These are phyloP conservation scores for Onychomys arenicola DNA, from an alignment of 2,797 vertebrate genomes.

Conservation along the genomic window DNA sequence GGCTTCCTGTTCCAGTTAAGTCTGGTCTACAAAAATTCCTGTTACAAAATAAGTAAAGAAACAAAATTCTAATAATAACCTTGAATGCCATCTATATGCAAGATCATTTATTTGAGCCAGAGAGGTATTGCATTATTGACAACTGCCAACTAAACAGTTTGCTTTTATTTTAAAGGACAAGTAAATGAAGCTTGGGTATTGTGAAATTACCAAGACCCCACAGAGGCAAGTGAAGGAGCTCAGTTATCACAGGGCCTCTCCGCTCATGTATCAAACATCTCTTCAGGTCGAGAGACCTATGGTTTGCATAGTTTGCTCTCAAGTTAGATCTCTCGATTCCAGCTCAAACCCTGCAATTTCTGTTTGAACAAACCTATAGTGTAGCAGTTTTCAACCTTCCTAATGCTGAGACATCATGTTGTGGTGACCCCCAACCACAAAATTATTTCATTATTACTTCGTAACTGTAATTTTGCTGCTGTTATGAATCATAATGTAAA, in stretches of 20 bases:
- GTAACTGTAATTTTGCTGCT: neutral
- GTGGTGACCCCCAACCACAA: neutral
- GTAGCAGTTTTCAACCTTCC: neutral
- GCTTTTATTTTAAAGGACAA: conserved; percentile 22
- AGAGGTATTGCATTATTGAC: neutral
- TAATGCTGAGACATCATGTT: neutral
- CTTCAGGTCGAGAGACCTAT: neutral
- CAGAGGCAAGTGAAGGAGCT: neutral
- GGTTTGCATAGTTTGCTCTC: neutral
- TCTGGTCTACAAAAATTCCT: neutral
- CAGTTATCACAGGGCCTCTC: neutral
- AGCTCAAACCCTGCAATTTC: neutral
- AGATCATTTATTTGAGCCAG: neutral
- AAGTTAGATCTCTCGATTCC: neutral
- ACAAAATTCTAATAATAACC: neutral
- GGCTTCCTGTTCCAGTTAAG: neutral
- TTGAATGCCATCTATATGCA: neutral
- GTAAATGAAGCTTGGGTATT: neutral
- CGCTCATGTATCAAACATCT: neutral
- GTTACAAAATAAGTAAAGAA: neutral
- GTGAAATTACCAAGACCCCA: neutral
- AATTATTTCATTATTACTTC: neutral
- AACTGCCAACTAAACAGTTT: neutral
- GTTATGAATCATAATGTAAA: neutral
- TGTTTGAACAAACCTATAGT: neutral